These are phyloP conservation scores for Euwallacea similis DNA, from an alignment of 1,140 invertebrate genomes.

Conservation along the genomic window DNA sequence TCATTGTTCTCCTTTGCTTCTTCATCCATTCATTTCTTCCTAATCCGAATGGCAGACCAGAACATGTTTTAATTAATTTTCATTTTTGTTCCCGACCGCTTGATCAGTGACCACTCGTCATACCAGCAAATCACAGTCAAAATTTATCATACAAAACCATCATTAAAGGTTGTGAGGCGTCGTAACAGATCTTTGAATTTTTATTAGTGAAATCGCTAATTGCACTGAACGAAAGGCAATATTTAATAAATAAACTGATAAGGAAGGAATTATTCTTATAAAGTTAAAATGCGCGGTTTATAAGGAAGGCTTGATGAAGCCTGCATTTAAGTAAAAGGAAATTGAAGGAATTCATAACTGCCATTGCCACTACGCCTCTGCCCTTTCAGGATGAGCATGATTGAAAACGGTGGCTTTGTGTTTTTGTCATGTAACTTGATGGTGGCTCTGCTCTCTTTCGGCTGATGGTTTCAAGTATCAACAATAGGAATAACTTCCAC, in stretches of 20 bases:
- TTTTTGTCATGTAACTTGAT: constrained; percentile 45
- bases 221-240: too few species aligned
- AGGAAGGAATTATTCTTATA: too few species aligned
- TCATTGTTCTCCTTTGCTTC: constrained; percentile 52
- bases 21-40: constrained; percentile 50
- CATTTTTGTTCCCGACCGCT: constrained; percentile 44
- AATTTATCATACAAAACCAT: neutral
- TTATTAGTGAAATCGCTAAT: too few species aligned
- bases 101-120: constrained; percentile 25
- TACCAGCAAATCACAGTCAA: neutral
- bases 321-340: too few species aligned
- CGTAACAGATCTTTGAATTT: too few species aligned
- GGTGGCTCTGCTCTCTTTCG: constrained; percentile 31
- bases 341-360: too few species aligned
- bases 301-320: too few species aligned
- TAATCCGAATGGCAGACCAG: constrained; percentile 45
- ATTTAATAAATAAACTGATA: too few species aligned
- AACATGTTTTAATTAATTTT: constrained; percentile 53
- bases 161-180: too few species aligned
- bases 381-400: constrained; percentile 40
- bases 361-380: constrained; percentile 15
- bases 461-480: constrained; percentile 31
- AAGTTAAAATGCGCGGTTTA: too few species aligned
- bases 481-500: constrained; percentile 39
- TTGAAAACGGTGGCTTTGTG: constrained; percentile 50